Conservation (phyloP, 2,888 invertebrate genomes). For the Octodonta nipae region DNA sequence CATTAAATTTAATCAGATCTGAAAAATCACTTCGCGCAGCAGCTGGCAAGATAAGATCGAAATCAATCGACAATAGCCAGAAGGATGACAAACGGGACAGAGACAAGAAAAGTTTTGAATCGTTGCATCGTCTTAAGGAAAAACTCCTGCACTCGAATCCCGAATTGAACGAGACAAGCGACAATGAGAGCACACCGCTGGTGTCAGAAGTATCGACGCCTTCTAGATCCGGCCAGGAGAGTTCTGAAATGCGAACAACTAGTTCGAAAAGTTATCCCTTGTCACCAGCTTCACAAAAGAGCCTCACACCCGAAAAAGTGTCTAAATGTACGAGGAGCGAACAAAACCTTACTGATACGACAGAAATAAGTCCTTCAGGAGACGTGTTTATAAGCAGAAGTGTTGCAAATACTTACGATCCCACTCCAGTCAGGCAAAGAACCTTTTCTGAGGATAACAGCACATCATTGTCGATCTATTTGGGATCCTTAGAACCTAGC, state of each 20-base stretch:
- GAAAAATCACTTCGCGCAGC: too few relatives aligned
- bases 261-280: slow-evolving; percentile 23
- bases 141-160: slow-evolving; percentile 31
- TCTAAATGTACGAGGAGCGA: slow-evolving; percentile 20
- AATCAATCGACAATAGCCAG: slow-evolving; percentile 26
- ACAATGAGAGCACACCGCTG: slow-evolving; percentile 57
- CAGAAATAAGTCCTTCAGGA: slow-evolving; percentile 16
- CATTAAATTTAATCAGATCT: slow-evolving; percentile 23
- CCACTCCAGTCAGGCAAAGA: slow-evolving; percentile 16
- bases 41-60: slow-evolving; percentile 25
- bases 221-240: slow-evolving; percentile 23
- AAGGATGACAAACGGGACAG: slow-evolving; percentile 16
- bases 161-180: slow-evolving; percentile 34
- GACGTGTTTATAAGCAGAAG: slow-evolving; percentile 10
- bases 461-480: slow-evolving; percentile 19
- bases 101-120: slow-evolving; percentile 27
- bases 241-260: slow-evolving; percentile 24
- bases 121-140: slow-evolving; percentile 29
- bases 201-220: slow-evolving; percentile 38
- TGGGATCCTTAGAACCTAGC: slow-evolving; percentile 16
- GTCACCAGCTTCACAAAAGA: slow-evolving; percentile 20
- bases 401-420: slow-evolving; percentile 9
- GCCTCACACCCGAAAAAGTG: slow-evolving; percentile 18
- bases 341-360: slow-evolving; percentile 21
- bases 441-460: slow-evolving; percentile 27